Evolutionary conservation across 2,797 vertebrate species (phyloP).

Genomic region (Phaenicophaeus curvirostris): DNA sequence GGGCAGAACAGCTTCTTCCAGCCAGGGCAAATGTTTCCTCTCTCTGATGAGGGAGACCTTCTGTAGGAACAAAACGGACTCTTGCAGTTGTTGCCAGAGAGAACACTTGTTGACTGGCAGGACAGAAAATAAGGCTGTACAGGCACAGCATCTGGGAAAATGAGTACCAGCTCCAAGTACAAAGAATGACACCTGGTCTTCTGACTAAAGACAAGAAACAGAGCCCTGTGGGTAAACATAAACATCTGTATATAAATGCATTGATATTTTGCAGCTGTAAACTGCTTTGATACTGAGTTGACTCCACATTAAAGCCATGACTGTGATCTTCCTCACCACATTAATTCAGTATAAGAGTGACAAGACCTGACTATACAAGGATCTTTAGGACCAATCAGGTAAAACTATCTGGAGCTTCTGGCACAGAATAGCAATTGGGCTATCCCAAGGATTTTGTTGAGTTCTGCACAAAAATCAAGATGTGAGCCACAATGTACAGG

Average conservation of each 20-base stretch:
- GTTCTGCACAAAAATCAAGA: not conserved
- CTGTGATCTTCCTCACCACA: not conserved
- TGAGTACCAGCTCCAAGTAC: rapidly evolving
- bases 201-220: not conserved
- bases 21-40: not conserved
- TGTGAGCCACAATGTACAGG: not conserved
- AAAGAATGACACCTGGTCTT: not conserved
- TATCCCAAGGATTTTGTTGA: not conserved
- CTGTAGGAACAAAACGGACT: not conserved
- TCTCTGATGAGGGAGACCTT: not conserved
- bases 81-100: not conserved
- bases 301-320: not conserved
- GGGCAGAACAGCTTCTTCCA: not conserved
- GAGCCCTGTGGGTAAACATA: rapidly evolving
- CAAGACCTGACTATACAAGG: rapidly evolving
- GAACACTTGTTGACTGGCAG: not conserved
- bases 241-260: not conserved
- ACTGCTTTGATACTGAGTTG: not conserved
- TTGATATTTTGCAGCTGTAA: not conserved
- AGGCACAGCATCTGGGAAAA: not conserved
- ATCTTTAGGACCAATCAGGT: not conserved
- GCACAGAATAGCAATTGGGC: not conserved
- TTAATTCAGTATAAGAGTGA: not conserved
- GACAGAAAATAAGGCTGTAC: not conserved
- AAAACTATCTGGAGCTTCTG: not conserved